Conservation (phyloP, 2,797 vertebrate species). For the Falco berigora region DNA sequence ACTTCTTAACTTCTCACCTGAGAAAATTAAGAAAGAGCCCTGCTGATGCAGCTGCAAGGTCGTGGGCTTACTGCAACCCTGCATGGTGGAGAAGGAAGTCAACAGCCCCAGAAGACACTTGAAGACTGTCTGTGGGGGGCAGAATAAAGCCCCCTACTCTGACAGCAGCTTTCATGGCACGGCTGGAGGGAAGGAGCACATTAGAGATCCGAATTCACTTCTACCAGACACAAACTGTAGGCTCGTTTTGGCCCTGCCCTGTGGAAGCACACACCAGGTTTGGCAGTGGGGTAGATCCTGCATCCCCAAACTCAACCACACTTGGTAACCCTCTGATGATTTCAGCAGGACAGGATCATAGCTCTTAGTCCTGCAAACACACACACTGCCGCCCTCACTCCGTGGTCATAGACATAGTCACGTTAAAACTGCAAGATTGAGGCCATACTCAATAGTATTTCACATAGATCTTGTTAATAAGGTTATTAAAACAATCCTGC, state of each 20-base stretch:
- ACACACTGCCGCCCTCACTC: not conserved
- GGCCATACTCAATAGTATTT: not conserved
- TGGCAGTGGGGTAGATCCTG: not conserved
- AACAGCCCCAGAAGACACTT: not conserved
- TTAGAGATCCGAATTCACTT: not conserved
- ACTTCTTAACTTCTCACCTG: not conserved
- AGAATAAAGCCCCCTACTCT: not conserved
- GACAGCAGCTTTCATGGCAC: not conserved
- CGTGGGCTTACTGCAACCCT: not conserved
- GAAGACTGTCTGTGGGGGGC: not conserved
- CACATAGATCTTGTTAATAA: not conserved
- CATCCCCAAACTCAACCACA: not conserved
- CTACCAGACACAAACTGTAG: not conserved
- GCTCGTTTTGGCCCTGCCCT: not conserved
- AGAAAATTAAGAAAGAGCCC: not conserved
- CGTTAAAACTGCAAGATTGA: not conserved
- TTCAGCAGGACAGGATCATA: not conserved
- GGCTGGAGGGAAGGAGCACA: not conserved
- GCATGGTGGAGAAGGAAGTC: not conserved
- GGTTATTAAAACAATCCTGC: constrained; percentile 29
- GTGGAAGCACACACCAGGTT: not conserved
- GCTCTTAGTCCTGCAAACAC: not conserved
- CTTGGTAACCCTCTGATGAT: not conserved
- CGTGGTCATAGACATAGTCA: accelerated
- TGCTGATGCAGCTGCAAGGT: not conserved